Evolutionary conservation across 2,113 vertebrate species (phyloP).

Genomic region (Colinus virginianus): DNA sequence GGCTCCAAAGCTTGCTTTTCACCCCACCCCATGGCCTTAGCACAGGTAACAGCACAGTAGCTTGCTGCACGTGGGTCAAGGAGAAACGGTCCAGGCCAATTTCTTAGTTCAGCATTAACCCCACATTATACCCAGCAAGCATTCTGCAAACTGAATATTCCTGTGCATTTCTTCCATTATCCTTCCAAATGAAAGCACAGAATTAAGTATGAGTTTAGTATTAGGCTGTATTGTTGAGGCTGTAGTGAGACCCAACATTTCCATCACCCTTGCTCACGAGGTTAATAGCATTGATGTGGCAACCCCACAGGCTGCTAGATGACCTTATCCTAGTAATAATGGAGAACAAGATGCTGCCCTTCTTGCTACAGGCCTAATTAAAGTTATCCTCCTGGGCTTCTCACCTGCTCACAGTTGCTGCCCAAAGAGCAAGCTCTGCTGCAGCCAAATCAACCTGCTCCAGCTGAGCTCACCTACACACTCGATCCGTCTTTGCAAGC

Average conservation of each 20-base stretch:
- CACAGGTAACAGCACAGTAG: accelerated
- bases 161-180: neutral
- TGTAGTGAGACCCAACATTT: neutral
- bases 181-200: neutral
- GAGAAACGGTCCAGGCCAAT: neutral
- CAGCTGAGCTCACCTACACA: neutral
- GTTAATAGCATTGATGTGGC: neutral
- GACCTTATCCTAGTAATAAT: neutral
- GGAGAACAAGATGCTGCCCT: neutral
- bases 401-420: neutral
- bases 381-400: neutral
- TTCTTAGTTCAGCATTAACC: neutral
- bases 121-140: neutral
- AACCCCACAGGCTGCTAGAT: neutral
- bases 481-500: neutral
- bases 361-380: neutral
- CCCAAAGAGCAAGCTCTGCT: neutral
- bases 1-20: neutral
- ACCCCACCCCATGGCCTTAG: neutral
- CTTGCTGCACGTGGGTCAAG: neutral
- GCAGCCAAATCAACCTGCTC: neutral
- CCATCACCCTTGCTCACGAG: neutral
- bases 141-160: neutral
- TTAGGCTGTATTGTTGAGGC: neutral
- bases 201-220: conserved; percentile 29